Conservation (phyloP, 2,797 vertebrate species). For the Aulostomus chinensis region DNA sequence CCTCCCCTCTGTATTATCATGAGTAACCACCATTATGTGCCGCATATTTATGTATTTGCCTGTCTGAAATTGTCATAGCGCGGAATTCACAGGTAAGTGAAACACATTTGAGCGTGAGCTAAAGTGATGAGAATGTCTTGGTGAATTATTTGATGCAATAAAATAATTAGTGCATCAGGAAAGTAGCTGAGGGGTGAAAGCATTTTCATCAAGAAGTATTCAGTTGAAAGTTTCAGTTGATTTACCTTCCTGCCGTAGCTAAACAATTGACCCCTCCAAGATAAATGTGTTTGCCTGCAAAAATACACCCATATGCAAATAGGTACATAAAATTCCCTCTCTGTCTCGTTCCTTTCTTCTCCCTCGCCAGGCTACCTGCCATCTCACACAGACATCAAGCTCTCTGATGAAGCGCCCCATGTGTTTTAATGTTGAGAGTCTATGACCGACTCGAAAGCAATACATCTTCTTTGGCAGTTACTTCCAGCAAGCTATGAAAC, state of each 20-base stretch:
- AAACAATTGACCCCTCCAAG: constrained; percentile 68
- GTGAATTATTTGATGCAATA: constrained; percentile 75
- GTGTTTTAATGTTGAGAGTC: constrained; percentile 81
- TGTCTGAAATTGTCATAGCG: constrained; percentile 26
- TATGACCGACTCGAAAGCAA: constrained; percentile 77
- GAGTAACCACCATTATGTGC: constrained; percentile 31
- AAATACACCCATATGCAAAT: constrained; percentile 72
- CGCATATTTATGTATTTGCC: constrained; percentile 43
- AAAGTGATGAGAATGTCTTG: constrained; percentile 62
- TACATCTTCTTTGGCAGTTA: constrained; percentile 82
- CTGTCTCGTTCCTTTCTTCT: constrained; percentile 60
- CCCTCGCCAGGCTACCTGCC: constrained; percentile 78
- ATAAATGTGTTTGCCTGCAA: constrained; percentile 69
- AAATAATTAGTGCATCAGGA: constrained; percentile 74
- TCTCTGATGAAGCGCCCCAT: constrained; percentile 79
- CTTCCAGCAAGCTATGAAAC: constrained; percentile 78
- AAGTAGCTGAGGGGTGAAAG: constrained; percentile 63
- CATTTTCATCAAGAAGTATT: constrained; percentile 76
- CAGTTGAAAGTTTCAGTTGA: constrained; percentile 59
- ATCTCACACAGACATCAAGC: constrained; percentile 80
- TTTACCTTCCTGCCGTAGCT: constrained; percentile 63
- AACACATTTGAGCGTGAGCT: constrained; percentile 49
- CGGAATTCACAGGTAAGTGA: constrained; percentile 49
- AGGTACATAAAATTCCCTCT: constrained; percentile 61
- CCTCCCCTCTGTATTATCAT: constrained; percentile 3